phyloP scores from a whole-genome alignment of 2,888 invertebrate species.

The Orchestes rusci region DNA sequence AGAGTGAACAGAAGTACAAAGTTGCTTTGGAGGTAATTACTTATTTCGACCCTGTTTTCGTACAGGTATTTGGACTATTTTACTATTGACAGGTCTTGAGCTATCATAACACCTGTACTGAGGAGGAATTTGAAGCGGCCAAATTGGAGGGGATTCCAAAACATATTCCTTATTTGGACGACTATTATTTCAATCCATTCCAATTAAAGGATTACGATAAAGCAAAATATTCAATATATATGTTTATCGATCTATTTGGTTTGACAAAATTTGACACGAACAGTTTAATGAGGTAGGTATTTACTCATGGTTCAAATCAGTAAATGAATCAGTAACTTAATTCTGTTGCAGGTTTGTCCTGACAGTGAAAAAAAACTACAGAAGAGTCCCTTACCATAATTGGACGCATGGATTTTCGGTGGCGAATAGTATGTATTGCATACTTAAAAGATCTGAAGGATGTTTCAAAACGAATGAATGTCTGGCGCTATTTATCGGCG shows the following conservation, averaged over 20 bases:
- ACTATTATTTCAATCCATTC: constrained; percentile 68
- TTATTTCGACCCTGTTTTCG: background rate
- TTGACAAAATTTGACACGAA: constrained; percentile 58
- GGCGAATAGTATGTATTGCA: constrained; percentile 74
- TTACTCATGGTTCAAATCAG: background rate
- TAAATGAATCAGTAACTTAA: background rate
- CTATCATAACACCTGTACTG: constrained; percentile 73
- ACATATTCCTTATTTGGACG: constrained; percentile 42
- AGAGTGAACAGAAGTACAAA: constrained; percentile 75
- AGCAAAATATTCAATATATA: constrained; percentile 62
- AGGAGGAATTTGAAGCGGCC: constrained; percentile 52
- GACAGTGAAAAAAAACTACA: constrained; percentile 79
- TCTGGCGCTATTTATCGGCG: constrained; percentile 69
- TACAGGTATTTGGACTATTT: no score
- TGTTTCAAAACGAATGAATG: constrained; percentile 56
- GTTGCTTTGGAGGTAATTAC: constrained; percentile 52
- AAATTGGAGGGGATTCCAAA: constrained; percentile 33
- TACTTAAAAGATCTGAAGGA: constrained; percentile 53
- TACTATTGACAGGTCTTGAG: constrained; percentile 62
- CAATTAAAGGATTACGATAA: constrained; percentile 63
- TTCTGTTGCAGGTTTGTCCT: constrained; percentile 52
- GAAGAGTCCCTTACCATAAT: constrained; percentile 79
- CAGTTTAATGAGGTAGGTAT: constrained; percentile 49
- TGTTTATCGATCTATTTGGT: constrained; percentile 67
- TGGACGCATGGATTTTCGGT: constrained; percentile 86